Evolutionary conservation across 2,888 invertebrate genomes (phyloP).

Genomic region (Ectemnius continuus): DNA sequence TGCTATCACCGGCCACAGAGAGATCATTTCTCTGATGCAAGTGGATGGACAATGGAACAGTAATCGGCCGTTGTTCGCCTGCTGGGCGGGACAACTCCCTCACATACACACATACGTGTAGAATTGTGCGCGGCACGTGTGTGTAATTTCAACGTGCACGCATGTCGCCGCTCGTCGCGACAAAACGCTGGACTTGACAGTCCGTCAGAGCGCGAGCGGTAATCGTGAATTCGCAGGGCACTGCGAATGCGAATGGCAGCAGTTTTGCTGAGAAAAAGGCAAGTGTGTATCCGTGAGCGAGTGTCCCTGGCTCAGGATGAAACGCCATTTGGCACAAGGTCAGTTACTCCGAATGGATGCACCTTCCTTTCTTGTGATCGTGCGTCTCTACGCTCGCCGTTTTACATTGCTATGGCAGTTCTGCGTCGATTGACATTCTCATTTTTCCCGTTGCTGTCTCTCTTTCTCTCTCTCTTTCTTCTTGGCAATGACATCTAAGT

Average conservation of each 20-base stretch:
- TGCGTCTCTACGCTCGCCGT: conserved; percentile 9
- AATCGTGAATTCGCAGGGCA: not conserved
- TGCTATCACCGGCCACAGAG: no score
- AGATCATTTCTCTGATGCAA: no score
- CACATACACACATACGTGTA: no score
- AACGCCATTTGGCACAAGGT: conserved; percentile 72
- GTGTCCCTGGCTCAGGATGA: conserved; percentile 68
- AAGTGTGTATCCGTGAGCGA: conserved; percentile 43
- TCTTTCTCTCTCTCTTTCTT: not conserved
- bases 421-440: not conserved
- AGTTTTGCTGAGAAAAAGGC: conserved; percentile 14
- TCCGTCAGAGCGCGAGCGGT: not conserved
- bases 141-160: no score
- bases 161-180: no score
- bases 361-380: conserved; percentile 32
- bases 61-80: no score
- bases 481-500: not conserved
- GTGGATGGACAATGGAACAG: no score
- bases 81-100: no score
- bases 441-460: not conserved
- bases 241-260: conserved; percentile 9
- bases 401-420: not conserved
- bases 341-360: conserved; percentile 53
- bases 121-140: no score
- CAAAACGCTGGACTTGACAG: no score